phyloP scores from a whole-genome alignment of 2,797 vertebrate genomes.

The Emydoidea blandingii region DNA sequence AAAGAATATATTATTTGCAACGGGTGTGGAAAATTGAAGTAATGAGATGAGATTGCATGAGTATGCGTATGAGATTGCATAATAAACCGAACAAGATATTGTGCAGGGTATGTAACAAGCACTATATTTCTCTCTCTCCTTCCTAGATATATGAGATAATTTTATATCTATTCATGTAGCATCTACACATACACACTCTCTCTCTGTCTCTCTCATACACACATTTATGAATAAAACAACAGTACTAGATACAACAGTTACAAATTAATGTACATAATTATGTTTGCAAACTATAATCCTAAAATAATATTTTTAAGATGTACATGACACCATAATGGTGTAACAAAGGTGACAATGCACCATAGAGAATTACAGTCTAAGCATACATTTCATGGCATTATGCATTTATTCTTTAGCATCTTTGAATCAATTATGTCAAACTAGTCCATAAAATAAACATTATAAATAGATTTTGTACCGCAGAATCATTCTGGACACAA shows the following conservation, averaged over 20 bases:
- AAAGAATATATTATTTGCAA: neutral
- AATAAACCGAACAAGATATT: neutral
- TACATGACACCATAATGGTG: neutral
- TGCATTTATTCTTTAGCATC: neutral
- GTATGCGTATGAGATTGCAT: neutral
- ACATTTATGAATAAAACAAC: neutral
- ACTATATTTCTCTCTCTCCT: neutral
- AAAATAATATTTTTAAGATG: neutral
- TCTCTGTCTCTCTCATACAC: accelerated
- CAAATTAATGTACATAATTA: neutral
- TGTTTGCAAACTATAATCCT: neutral
- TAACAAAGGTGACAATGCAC: neutral
- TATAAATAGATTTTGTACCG: neutral
- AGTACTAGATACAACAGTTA: too few species aligned
- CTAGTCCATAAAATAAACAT: neutral
- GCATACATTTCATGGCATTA: neutral
- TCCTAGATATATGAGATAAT: neutral
- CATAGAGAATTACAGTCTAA: neutral
- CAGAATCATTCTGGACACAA: neutral
- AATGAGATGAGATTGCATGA: neutral
- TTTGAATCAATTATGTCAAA: neutral
- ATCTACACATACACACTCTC: neutral
- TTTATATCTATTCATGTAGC: neutral
- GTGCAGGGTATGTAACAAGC: neutral
- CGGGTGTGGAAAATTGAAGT: neutral